Conservation (phyloP, 64 coral and sea anemone genomes). For the Anthopleura sola region DNA sequence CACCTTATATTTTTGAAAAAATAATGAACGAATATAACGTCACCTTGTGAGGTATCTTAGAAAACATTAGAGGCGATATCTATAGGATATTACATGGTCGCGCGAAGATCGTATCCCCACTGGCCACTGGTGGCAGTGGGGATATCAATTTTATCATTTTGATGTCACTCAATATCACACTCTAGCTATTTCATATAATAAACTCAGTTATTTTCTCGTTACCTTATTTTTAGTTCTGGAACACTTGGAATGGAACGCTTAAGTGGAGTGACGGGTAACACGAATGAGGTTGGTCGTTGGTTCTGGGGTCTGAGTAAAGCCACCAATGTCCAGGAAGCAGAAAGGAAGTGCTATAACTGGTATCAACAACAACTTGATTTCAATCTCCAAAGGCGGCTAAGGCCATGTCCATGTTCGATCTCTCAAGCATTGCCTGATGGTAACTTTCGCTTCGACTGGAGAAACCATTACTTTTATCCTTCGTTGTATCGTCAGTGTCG, state of each 20-base stretch:
- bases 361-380: not conserved
- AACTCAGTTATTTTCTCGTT: not conserved
- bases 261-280: not conserved
- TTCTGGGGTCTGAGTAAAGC: not conserved
- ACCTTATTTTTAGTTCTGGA: not conserved
- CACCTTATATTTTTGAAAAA: too few relatives aligned
- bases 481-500: not conserved
- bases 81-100: too few relatives aligned
- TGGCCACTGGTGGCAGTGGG: too few relatives aligned
- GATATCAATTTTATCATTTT: too few relatives aligned
- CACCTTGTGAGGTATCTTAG: too few relatives aligned
- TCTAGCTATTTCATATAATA: too few relatives aligned
- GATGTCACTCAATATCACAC: too few relatives aligned
- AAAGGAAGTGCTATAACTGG: not conserved
- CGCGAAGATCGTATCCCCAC: too few relatives aligned
- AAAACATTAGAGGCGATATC: too few relatives aligned
- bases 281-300: not conserved
- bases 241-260: not conserved
- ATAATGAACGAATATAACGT: too few relatives aligned
- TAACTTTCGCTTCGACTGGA: conserved; percentile 13
- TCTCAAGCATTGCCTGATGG: conserved; percentile 31
- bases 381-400: not conserved
- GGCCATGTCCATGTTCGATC: conserved; percentile 34
- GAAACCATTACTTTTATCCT: not conserved
- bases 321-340: not conserved